These are phyloP conservation scores for Apostichopus leukothele DNA, from an alignment of 53 echinoderm and acorn worm species.

Conservation along the genomic window DNA sequence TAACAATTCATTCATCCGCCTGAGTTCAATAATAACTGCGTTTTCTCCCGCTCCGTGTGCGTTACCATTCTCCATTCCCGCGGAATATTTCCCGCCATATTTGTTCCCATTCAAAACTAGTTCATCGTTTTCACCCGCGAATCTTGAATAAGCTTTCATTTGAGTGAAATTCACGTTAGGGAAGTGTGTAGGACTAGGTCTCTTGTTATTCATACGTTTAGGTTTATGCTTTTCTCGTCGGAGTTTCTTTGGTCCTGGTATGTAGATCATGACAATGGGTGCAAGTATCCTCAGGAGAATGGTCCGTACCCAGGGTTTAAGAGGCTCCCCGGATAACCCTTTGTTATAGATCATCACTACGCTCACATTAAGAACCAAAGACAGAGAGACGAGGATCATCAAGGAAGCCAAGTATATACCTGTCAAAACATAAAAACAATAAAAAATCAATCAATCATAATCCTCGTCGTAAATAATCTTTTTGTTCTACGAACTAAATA, in stretches of 20 bases:
- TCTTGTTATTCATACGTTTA: slow-evolving; percentile 14
- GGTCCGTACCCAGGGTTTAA: slow-evolving; percentile 76
- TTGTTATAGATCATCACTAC: slow-evolving; percentile 83
- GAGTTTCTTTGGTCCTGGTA: slow-evolving; percentile 28
- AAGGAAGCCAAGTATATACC: slow-evolving; percentile 89
- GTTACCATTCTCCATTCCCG: slow-evolving; percentile 13
- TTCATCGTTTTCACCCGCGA: slow-evolving; percentile 2
- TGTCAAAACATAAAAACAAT: slow-evolving; percentile 60
- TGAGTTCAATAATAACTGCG: slow-evolving; percentile 68
- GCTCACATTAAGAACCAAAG: slow-evolving; percentile 84
- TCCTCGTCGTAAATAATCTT: slow-evolving; percentile 62
- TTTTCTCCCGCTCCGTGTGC: slow-evolving; percentile 55
- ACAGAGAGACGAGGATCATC: slow-evolving; percentile 89
- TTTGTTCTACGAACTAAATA: too few relatives aligned
- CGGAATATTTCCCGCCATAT: slow-evolving; percentile 41
- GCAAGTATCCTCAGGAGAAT: slow-evolving; percentile 62
- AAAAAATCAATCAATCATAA: slow-evolving; percentile 78
- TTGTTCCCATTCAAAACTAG: slow-evolving; percentile 43
- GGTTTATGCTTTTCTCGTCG: slow-evolving; percentile 12
- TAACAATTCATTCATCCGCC: slow-evolving; percentile 80
- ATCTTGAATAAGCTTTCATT: slow-evolving; percentile 3
- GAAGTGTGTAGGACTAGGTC: slow-evolving; percentile 18
- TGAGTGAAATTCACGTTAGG: slow-evolving; percentile 30
- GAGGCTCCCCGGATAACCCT: slow-evolving; percentile 66
- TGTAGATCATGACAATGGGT: slow-evolving; percentile 65